Conservation (phyloP, 2,113 vertebrate genomes). For the Abramis brama region DNA sequence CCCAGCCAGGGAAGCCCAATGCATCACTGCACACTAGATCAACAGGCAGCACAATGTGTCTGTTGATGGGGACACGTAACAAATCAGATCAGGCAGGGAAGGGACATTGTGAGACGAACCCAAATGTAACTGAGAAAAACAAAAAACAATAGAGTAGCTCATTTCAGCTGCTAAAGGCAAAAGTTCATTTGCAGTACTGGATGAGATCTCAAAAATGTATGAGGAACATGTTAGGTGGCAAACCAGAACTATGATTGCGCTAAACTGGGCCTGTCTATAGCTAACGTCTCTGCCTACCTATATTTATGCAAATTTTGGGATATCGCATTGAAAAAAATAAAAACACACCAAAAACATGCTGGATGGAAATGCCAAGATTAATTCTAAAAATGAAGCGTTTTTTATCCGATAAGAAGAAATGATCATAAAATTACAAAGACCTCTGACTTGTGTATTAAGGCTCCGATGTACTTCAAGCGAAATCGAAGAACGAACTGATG, state of each 20-base stretch:
- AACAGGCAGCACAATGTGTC: constrained; percentile 19
- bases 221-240: background rate
- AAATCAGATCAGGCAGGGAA: background rate
- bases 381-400: too few species aligned
- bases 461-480: too few species aligned
- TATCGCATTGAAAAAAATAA: too few species aligned
- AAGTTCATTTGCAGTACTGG: background rate
- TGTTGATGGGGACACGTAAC: constrained; percentile 30
- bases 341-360: too few species aligned
- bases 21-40: constrained; percentile 14
- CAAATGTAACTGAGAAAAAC: constrained; percentile 21
- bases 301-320: too few species aligned
- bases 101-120: background rate
- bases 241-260: background rate
- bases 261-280: background rate
- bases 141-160: background rate
- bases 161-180: background rate
- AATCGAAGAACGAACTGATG: too few species aligned
- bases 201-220: background rate
- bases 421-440: too few species aligned
- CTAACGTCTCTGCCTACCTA: too few species aligned
- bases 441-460: too few species aligned
- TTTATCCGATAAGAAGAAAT: too few species aligned
- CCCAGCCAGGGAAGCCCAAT: background rate
- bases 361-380: too few species aligned